Percentiles rank a stretch among this genome's conserved stretches.
These are phyloP conservation scores for Galagoides demidoff DNA, from an alignment of 2,797 vertebrate species.

Conservation along the genomic window DNA sequence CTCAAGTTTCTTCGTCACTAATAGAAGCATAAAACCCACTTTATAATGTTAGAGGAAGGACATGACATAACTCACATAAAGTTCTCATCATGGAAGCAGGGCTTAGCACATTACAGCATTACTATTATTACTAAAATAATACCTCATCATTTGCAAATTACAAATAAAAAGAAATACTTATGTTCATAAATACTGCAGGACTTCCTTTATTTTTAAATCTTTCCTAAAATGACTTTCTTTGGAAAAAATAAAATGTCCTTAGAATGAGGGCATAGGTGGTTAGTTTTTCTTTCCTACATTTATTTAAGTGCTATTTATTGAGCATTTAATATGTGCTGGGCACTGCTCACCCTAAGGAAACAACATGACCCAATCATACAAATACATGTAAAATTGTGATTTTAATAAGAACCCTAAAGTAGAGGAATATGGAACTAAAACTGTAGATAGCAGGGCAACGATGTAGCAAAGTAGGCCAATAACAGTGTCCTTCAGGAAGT, in stretches of 20 bases:
- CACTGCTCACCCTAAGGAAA: neutral
- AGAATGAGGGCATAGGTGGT: neutral
- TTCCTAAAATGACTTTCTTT: neutral
- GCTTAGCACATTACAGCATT: neutral
- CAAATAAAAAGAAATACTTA: neutral
- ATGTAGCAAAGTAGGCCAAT: neutral
- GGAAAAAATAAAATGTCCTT: neutral
- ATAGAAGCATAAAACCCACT: neutral
- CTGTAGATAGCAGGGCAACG: neutral
- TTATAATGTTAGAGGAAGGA: neutral
- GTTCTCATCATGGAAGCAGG: neutral
- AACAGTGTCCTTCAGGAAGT: neutral
- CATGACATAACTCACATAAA: neutral
- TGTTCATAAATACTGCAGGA: neutral
- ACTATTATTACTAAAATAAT: neutral
- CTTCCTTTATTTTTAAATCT: neutral
- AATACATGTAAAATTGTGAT: neutral
- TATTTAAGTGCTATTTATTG: neutral
- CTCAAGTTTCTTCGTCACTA: neutral
- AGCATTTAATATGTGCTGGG: neutral
- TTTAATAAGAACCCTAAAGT: neutral
- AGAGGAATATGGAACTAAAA: neutral
- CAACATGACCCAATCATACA: neutral
- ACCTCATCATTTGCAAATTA: neutral
- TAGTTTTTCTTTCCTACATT: neutral